phyloP scores from a whole-genome alignment of 2,797 vertebrate species.

The Euphonia xanthogaster region DNA sequence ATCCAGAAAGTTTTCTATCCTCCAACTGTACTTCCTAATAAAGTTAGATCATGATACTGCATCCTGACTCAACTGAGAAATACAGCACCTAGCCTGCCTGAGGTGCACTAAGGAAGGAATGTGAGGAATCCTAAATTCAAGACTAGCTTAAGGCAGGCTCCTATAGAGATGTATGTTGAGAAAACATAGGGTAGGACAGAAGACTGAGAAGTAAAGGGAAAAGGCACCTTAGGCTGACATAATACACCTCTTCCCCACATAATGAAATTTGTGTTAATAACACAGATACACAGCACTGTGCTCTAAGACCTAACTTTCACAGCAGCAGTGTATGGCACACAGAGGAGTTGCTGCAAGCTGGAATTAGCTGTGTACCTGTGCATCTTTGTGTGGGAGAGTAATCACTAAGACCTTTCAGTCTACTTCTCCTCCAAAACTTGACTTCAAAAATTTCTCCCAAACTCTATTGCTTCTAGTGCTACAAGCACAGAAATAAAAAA shows the following conservation, averaged over 20 bases:
- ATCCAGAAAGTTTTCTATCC: neutral
- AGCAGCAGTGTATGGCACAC: neutral
- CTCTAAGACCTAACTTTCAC: neutral
- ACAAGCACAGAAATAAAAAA: neutral
- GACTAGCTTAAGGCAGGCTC: neutral
- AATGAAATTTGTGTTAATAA: neutral
- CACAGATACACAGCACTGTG: neutral
- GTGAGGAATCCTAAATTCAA: neutral
- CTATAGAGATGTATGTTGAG: rapidly evolving
- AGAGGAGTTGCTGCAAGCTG: neutral
- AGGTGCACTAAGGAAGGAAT: neutral
- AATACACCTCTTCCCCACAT: rapidly evolving
- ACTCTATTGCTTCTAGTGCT: neutral
- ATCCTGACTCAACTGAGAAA: neutral
- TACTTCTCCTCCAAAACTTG: neutral
- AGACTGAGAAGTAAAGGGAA: neutral
- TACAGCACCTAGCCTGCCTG: neutral
- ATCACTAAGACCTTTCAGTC: neutral
- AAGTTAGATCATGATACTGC: neutral
- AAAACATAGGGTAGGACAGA: neutral
- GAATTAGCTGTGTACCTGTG: neutral
- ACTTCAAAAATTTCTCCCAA: neutral
- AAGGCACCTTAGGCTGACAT: neutral
- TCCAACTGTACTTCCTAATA: neutral
- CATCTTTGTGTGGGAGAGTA: neutral